These are phyloP conservation scores for Pandemis heparana DNA, from an alignment of 2,888 invertebrate genomes.

Conservation along the genomic window DNA sequence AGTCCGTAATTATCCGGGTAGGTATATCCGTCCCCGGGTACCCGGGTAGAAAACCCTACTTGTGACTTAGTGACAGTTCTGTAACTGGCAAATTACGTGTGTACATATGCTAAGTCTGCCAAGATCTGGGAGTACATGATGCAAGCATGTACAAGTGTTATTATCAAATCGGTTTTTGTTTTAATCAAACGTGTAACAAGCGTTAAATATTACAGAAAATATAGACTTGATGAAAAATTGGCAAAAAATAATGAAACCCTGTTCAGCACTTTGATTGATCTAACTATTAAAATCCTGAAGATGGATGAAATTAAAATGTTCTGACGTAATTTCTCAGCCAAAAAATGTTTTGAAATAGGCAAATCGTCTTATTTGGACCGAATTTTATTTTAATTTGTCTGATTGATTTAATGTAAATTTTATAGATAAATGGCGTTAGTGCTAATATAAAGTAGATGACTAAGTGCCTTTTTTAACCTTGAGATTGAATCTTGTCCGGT, in stretches of 20 bases:
- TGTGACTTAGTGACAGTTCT: constrained; percentile 1
- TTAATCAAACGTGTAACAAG: not conserved
- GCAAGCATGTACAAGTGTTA: not conserved
- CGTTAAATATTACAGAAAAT: not conserved
- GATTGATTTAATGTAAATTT: not conserved
- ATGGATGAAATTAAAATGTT: not conserved
- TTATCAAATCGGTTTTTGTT: not conserved
- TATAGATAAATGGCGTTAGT: not conserved
- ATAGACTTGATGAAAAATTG: not conserved
- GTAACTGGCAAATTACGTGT: not conserved
- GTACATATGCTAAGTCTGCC: not conserved
- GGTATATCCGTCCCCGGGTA: too few relatives aligned
- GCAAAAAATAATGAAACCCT: constrained; percentile 6
- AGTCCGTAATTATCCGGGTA: too few relatives aligned
- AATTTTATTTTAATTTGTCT: not conserved
- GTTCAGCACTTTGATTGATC: constrained; percentile 30
- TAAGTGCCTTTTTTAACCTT: not conserved
- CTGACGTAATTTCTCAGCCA: constrained; percentile 3
- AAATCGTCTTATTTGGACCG: not conserved
- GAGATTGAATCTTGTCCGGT: not conserved
- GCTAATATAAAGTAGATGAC: not conserved
- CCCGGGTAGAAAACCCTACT: too few relatives aligned
- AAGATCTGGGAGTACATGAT: not conserved
- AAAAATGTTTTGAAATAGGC: constrained; percentile 7
- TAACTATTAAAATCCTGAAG: constrained; percentile 7